Conservation (phyloP, 2,888 invertebrate species). For the Latrodectus hesperus region DNA sequence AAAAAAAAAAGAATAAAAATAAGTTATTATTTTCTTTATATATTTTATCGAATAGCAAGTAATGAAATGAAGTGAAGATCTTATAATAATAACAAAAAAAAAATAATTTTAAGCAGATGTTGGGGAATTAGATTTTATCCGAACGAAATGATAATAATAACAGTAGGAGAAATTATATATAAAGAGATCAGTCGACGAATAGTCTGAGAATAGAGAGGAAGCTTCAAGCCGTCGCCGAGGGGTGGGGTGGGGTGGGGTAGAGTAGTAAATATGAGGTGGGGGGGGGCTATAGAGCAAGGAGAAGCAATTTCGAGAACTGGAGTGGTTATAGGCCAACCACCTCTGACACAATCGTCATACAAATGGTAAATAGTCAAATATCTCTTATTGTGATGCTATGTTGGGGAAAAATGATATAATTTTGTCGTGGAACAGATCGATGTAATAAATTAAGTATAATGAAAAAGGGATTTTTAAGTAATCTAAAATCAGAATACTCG, state of each 20-base stretch:
- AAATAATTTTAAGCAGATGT: constrained; percentile 42
- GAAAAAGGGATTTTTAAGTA: too few relatives aligned
- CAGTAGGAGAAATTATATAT: constrained; percentile 14
- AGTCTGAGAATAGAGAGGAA: constrained; percentile 45
- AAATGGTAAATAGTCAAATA: too few relatives aligned
- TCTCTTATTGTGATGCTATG: too few relatives aligned
- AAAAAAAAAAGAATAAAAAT: constrained; percentile 5
- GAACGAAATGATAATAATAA: constrained; percentile 37
- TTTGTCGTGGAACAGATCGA: too few relatives aligned
- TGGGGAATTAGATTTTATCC: constrained; percentile 23
- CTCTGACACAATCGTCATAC: background rate
- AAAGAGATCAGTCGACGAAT: constrained; percentile 25
- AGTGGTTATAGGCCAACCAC: constrained; percentile 59
- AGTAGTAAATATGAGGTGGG: constrained; percentile 13
- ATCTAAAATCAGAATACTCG: too few relatives aligned
- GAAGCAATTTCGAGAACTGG: constrained; percentile 59
- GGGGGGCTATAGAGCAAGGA: constrained; percentile 31
- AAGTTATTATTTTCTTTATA: background rate
- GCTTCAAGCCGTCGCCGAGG: constrained; percentile 4
- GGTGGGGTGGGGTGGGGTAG: constrained; percentile 12
- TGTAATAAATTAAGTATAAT: too few relatives aligned
- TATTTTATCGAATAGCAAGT: constrained; percentile 20
- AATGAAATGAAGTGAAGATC: constrained; percentile 33
- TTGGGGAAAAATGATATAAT: too few relatives aligned
- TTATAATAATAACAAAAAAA: constrained; percentile 1